phyloP scores from a whole-genome alignment of 37 sponge, comb jelly and placozoan genomes.

The Axinella damicornis region DNA sequence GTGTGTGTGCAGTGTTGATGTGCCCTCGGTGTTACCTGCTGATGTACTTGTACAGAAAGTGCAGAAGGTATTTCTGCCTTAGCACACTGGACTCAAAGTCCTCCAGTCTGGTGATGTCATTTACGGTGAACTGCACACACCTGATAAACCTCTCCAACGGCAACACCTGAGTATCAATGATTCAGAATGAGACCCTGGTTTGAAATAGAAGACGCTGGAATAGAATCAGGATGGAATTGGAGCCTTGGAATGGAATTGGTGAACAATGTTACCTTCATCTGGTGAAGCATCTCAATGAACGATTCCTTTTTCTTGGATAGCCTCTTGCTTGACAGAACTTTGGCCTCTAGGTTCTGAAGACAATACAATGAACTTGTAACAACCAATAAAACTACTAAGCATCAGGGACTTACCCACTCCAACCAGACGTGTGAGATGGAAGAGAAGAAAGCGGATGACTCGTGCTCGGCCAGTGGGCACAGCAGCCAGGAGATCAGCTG shows the following conservation, averaged over 20 bases:
- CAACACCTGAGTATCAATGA: constrained; percentile 23
- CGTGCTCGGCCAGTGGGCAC: constrained; percentile 5
- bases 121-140: constrained; percentile 25
- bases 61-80: constrained; percentile 69
- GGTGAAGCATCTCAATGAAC: constrained; percentile 61
- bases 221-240: not conserved
- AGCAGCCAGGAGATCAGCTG: constrained; percentile 25
- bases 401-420: constrained; percentile 58
- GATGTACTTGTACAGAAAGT: constrained; percentile 73
- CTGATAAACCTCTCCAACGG: constrained; percentile 37
- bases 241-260: not conserved
- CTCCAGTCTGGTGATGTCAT: constrained; percentile 18
- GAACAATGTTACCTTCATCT: constrained; percentile 27
- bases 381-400: too few species aligned
- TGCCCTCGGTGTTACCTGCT: too few species aligned
- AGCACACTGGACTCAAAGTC: constrained; percentile 28
- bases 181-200: not conserved
- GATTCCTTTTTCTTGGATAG: constrained; percentile 25
- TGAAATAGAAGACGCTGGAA: not conserved
- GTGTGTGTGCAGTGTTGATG: too few species aligned
- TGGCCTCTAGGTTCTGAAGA: constrained; percentile 21
- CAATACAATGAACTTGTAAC: not conserved
- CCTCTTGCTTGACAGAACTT: constrained; percentile 2
- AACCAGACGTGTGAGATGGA: constrained; percentile 67
- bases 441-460: constrained; percentile 49